phyloP scores from a whole-genome alignment of 2,113 vertebrate species.

The Oreochromis niloticus region DNA sequence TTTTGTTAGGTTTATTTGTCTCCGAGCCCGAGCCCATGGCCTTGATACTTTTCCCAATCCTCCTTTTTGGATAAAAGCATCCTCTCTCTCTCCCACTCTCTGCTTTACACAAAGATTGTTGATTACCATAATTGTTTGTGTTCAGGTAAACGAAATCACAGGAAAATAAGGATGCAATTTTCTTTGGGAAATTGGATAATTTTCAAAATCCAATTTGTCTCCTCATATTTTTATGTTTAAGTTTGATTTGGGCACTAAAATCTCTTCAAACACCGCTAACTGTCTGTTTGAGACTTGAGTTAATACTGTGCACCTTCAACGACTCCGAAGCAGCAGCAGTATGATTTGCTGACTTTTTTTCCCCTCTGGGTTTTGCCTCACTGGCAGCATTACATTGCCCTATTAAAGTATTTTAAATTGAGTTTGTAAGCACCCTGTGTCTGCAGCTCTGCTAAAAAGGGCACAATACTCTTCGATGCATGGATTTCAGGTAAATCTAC shows the following conservation, averaged over 20 bases:
- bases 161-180: neutral
- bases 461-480: neutral
- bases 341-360: neutral
- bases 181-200: neutral
- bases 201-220: neutral
- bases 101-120: neutral
- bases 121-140: neutral
- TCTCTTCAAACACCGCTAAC: neutral
- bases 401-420: neutral
- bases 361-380: neutral
- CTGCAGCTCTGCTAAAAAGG: neutral
- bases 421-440: neutral
- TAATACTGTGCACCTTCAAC: neutral
- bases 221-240: neutral
- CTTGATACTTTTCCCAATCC: neutral
- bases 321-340: neutral
- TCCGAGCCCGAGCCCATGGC: neutral
- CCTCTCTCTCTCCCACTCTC: neutral
- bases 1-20: neutral
- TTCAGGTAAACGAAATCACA: neutral
- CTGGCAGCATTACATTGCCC: neutral
- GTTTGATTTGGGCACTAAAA: neutral
- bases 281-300: neutral
- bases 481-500: neutral
- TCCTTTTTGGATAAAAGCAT: neutral